Evolutionary conservation across 2,888 invertebrate genomes (phyloP).

Genomic region (Acanthopleura granulata): DNA sequence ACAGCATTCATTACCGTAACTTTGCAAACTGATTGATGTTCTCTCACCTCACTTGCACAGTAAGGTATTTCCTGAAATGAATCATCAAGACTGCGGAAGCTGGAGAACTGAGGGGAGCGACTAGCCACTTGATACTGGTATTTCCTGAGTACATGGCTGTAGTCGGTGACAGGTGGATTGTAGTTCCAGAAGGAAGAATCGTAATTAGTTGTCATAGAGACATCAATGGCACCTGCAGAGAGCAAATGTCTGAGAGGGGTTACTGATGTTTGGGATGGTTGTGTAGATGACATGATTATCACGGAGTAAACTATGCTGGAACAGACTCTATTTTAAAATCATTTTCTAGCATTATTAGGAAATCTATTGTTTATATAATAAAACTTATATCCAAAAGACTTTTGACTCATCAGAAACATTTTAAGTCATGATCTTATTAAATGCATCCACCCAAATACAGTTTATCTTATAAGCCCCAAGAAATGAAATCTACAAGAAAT

Average conservation of each 20-base stretch:
- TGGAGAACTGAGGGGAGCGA: slow-evolving; percentile 55
- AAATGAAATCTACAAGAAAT: neutral
- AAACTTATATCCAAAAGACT: too few relatives aligned
- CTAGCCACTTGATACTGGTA: slow-evolving; percentile 65
- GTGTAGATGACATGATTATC: too few relatives aligned
- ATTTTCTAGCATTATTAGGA: too few relatives aligned
- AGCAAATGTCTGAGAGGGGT: neutral
- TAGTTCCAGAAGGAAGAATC: slow-evolving; percentile 63
- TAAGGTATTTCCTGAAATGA: slow-evolving; percentile 44
- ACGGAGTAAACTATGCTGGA: too few relatives aligned
- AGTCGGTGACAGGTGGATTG: slow-evolving; percentile 55
- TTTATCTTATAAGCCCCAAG: too few relatives aligned
- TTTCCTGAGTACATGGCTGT: slow-evolving; percentile 55
- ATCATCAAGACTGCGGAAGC: slow-evolving; percentile 46
- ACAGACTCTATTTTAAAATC: too few relatives aligned
- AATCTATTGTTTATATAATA: too few relatives aligned
- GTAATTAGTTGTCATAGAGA: neutral
- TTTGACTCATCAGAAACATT: too few relatives aligned
- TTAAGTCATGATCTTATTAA: too few relatives aligned
- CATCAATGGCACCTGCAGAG: neutral
- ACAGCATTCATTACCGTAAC: too few relatives aligned
- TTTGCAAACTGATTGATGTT: neutral
- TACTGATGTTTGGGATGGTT: too few relatives aligned
- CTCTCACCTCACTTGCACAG: slow-evolving; percentile 51
- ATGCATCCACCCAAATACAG: too few relatives aligned